Conservation (phyloP, 2,113 vertebrate species). For the Columba livia region DNA sequence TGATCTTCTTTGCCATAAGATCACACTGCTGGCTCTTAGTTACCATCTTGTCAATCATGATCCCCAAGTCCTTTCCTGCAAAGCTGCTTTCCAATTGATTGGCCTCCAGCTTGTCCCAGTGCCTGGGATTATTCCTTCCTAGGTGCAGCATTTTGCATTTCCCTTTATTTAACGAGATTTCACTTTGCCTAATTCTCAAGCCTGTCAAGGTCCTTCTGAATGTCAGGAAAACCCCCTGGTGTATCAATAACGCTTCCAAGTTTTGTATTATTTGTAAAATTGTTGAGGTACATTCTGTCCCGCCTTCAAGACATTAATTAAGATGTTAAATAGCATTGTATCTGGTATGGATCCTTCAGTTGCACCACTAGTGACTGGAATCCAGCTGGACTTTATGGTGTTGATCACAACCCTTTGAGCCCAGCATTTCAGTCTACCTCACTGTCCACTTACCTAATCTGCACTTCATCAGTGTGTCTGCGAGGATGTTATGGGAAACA, state of each 20-base stretch:
- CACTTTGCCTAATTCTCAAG: not conserved
- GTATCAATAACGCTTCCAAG: not conserved
- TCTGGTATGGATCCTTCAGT: not conserved
- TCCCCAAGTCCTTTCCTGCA: not conserved
- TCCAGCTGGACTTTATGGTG: not conserved
- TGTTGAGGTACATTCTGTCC: not conserved
- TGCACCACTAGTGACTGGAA: not conserved
- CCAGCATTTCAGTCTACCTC: not conserved
- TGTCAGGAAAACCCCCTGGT: not conserved
- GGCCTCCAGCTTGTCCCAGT: not conserved
- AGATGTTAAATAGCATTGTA: not conserved
- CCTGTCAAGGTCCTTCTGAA: not conserved
- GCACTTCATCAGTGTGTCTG: not conserved
- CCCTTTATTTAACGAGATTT: not conserved
- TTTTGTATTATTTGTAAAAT: not conserved
- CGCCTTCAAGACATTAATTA: not conserved
- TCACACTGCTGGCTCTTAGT: not conserved
- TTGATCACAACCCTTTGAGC: not conserved
- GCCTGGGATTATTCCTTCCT: not conserved
- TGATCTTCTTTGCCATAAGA: not conserved
- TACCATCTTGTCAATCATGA: not conserved
- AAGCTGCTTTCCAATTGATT: not conserved
- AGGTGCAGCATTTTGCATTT: not conserved
- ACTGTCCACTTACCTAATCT: not conserved
- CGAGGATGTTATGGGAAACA: not conserved